Evolutionary conservation across 2,888 invertebrate species (phyloP), one percentile per base, ranked within the genome.

Genomic region (Mesorhabditis belari): DNA sequence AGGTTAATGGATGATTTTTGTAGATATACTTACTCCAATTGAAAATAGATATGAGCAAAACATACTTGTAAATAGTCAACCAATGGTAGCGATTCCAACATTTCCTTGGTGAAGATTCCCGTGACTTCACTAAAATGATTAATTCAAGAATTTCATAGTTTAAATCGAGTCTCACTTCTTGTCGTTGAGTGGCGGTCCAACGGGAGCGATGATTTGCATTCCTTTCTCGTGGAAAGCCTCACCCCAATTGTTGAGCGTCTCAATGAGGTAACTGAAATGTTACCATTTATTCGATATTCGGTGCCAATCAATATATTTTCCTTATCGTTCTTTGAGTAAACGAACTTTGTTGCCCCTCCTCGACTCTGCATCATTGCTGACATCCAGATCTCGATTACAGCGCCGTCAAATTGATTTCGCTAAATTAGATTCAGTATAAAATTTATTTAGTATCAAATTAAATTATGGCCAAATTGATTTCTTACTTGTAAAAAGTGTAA

Each of bases 321-420:
- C n/a, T 26, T 54, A 54, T n/a, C 24, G 55, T 27, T n/a, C 9
- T 12, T 51, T 51, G 52, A 54, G 27, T 26, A 5, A 5, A 27
- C 57, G 57, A 19, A 28, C 5, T 25, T 57, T 77, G 57, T 82
- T 70, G 61, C 82, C 81, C 50, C 90, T 85, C 73, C 89, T 84
- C 66, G 74, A 63, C 61, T 73, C 67, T 50, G 78, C 24, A 64
- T 63, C 17, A 68, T 49, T 17, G 57, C 65, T 83, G 91, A 91
- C 21, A 90, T 88, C 88, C 93, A 90, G 57, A 93, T 86, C 83
- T 96, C 95, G 3, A 96, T 81, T 0, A 93, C 91, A 44, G 90
- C 87, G 0, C 96, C 96, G 83, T 91, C 88, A 82, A 95, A 92
- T 68, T 88, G 86, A 83, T 90, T 87, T 63, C 87, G 86, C 85